A percentile compares a stretch with the other conserved stretches of the same genome.
Evolutionary conservation across 2,113 vertebrate genomes (phyloP).

Genomic region (Sylvia atricapilla): DNA sequence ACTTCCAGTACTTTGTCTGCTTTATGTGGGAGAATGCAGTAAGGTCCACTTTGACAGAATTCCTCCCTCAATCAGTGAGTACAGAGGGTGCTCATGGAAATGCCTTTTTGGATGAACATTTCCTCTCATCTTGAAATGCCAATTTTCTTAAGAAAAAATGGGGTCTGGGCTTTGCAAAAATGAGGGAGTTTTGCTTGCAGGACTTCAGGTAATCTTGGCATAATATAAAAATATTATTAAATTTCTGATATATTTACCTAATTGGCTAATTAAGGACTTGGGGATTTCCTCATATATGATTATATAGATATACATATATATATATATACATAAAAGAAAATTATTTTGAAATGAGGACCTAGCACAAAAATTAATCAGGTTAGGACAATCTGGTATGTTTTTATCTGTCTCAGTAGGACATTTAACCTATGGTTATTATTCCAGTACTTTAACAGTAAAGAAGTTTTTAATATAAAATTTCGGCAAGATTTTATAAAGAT

Average conservation of each 20-base stretch:
- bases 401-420: neutral
- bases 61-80: neutral
- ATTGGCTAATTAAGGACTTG: neutral
- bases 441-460: neutral
- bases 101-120: neutral
- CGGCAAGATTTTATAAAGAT: neutral
- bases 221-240: neutral
- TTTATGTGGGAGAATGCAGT: neutral
- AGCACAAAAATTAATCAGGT: neutral
- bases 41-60: neutral
- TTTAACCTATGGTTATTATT: neutral
- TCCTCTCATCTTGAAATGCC: neutral
- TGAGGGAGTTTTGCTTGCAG: accelerated
- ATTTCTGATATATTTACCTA: neutral
- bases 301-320: neutral
- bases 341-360: neutral
- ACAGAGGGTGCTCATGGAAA: neutral
- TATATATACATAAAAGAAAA: neutral
- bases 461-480: neutral
- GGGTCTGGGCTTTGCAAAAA: neutral
- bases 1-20: accelerated
- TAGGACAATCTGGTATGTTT: neutral
- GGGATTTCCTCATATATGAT: neutral
- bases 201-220: neutral
- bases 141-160: neutral